phyloP scores from a whole-genome alignment of 2,888 invertebrate genomes.

The Lapara coniferarum region DNA sequence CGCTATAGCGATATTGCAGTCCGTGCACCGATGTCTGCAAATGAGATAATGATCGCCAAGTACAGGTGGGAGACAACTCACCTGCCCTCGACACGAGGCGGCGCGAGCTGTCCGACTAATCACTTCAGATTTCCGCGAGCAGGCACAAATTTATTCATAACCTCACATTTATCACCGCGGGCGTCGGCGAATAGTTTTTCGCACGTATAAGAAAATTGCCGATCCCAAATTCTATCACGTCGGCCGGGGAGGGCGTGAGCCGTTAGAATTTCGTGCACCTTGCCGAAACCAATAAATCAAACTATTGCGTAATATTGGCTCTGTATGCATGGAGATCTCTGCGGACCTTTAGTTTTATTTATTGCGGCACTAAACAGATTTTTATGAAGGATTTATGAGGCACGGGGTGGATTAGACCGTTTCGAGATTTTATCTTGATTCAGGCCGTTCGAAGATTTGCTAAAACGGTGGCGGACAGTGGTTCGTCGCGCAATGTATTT shows the following conservation, averaged over 20 bases:
- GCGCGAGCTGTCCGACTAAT: slow-evolving; percentile 70
- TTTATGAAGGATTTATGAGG: slow-evolving; percentile 68
- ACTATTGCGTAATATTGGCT: slow-evolving; percentile 78
- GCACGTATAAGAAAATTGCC: slow-evolving; percentile 74
- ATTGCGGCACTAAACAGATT: slow-evolving; percentile 74
- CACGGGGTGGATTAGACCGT: slow-evolving; percentile 46
- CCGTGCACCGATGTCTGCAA: slow-evolving; percentile 36
- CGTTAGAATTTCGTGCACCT: slow-evolving; percentile 77
- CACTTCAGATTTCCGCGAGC: slow-evolving; percentile 70
- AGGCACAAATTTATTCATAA: slow-evolving; percentile 79
- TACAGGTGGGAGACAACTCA: slow-evolving; percentile 52
- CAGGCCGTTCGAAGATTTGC: slow-evolving; percentile 40
- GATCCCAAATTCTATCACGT: slow-evolving; percentile 75
- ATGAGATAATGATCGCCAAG: slow-evolving; percentile 27
- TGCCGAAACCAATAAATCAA: slow-evolving; percentile 80
- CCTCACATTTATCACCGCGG: slow-evolving; percentile 76
- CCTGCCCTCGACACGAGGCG: slow-evolving; percentile 61
- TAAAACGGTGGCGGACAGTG: slow-evolving; percentile 40
- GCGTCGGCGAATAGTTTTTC: slow-evolving; percentile 73
- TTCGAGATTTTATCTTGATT: slow-evolving; percentile 48
- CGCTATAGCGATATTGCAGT: slow-evolving; percentile 37
- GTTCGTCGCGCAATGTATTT: slow-evolving; percentile 20
- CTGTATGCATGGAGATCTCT: slow-evolving; percentile 76
- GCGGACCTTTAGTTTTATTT: slow-evolving; percentile 71
- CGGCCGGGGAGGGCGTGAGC: slow-evolving; percentile 58